Percentiles rank a stretch among this genome's conserved stretches.
Evolutionary conservation across 2,113 vertebrate species (phyloP).

Genomic region (Leptocoma aspasia): DNA sequence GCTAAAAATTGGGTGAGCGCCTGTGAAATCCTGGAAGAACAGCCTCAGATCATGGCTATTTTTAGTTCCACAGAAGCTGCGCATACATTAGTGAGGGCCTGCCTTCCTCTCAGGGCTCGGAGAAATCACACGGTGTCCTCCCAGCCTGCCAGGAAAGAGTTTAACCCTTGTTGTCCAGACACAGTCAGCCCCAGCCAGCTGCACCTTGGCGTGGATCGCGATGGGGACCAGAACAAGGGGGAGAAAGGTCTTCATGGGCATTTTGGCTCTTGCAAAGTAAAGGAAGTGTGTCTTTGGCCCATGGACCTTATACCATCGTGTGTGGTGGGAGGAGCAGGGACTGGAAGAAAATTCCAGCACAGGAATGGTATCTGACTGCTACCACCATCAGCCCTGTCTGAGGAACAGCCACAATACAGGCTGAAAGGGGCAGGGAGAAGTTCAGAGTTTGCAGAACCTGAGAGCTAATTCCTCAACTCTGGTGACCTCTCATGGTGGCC

Average conservation of each 20-base stretch:
- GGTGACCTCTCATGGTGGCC: neutral
- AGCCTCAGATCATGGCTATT: slow-evolving; percentile 60
- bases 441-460: neutral
- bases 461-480: neutral
- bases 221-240: neutral
- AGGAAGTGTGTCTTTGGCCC: neutral
- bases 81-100: slow-evolving; percentile 47
- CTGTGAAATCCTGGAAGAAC: slow-evolving; percentile 63
- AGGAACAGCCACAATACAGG: accelerated
- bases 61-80: slow-evolving; percentile 49
- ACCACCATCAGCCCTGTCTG: neutral
- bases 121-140: slow-evolving; percentile 22
- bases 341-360: neutral
- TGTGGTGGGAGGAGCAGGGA: neutral
- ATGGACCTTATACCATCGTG: accelerated
- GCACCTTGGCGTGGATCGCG: accelerated
- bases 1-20: slow-evolving; percentile 41
- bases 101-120: slow-evolving; percentile 3
- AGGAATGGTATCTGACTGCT: neutral
- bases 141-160: neutral
- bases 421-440: neutral
- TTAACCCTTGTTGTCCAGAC: neutral
- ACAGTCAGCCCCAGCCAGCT: neutral
- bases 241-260: neutral
- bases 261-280: neutral